Conservation (phyloP, 2,113 vertebrate genomes). For the Pungitius pungitius region DNA sequence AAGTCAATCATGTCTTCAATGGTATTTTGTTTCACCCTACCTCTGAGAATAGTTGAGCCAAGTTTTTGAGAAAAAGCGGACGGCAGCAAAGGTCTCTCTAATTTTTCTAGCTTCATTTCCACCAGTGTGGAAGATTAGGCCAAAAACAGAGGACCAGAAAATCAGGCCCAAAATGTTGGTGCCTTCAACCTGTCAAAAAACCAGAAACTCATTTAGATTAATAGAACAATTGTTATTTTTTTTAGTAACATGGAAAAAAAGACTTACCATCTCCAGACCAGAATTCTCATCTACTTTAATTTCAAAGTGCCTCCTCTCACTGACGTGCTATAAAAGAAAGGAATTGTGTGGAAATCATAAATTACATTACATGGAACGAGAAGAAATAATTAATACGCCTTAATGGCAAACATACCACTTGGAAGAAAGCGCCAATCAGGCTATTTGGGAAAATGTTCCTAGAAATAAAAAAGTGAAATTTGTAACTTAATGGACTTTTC, state of each 20-base stretch:
- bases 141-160: constrained; percentile 12
- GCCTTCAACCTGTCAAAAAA: background rate
- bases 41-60: background rate
- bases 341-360: background rate
- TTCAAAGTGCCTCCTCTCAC: background rate
- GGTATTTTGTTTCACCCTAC: background rate
- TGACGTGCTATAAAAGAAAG: constrained; percentile 10
- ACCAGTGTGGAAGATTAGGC: background rate
- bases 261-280: background rate
- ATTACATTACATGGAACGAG: background rate
- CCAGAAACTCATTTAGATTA: background rate
- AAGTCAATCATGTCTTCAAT: background rate
- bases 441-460: constrained; percentile 11
- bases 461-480: background rate
- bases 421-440: background rate
- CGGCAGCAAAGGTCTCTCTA: rapidly evolving
- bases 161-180: constrained; percentile 14
- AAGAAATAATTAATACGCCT: background rate
- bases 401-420: background rate
- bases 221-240: background rate
- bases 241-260: background rate
- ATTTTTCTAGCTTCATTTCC: background rate
- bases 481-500: no score
- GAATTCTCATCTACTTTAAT: rapidly evolving
- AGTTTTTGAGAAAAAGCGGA: background rate